Base-by-base conservation (phyloP, 2,113 vertebrate genomes). In the Crotalus viridis region DNA sequence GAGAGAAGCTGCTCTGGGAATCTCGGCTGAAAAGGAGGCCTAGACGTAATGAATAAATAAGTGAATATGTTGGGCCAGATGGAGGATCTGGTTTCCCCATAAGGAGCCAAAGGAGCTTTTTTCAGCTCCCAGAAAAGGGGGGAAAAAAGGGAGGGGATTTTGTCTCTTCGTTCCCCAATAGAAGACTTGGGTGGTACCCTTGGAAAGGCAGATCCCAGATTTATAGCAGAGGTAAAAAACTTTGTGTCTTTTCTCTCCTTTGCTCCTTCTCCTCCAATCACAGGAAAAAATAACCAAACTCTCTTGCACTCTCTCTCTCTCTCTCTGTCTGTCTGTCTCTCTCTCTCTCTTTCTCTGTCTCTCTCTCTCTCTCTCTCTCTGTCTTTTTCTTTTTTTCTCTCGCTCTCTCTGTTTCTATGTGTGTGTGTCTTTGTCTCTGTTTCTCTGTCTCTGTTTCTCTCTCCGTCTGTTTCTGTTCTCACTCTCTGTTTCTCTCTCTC, bases 271-370 rank as follows among this genome's bases (percentile, higher is more conserved):
- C 4, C 1, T 46, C 94, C 0, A 2, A 10, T 61, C 91, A 0
- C 64, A n/a, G 93, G 69, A 21, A 7, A 87, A 93, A 48, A 89
- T 87, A 95, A 86, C 89, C 21, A 28, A 90, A 33, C 88, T 94
- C 95, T 96, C 95, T 94, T 26, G 61, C 92, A 94, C 91, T 94
- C 95, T 96, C 90, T 90, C 0, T 4, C 91, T 94, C 95, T 96
- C 90, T 90, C 0, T 4, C 95, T 96, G 87, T 96, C 90, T 33
- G 87, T 90, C 1, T 4, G 95, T 96, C 91, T 96, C 90, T 5
- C 15, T 4, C 10, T 10, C 1, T 52, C 52, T 17, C 4, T 10
- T 0, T 24, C 2, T 59, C 7, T 24, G 7, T 59, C 7, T 9
- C 22, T 9, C 22, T 19, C 17, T 17, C 17, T 19, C 17, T 56